Evolutionary conservation across 2,113 vertebrate species (phyloP).

Genomic region (Cyanocitta stelleri): DNA sequence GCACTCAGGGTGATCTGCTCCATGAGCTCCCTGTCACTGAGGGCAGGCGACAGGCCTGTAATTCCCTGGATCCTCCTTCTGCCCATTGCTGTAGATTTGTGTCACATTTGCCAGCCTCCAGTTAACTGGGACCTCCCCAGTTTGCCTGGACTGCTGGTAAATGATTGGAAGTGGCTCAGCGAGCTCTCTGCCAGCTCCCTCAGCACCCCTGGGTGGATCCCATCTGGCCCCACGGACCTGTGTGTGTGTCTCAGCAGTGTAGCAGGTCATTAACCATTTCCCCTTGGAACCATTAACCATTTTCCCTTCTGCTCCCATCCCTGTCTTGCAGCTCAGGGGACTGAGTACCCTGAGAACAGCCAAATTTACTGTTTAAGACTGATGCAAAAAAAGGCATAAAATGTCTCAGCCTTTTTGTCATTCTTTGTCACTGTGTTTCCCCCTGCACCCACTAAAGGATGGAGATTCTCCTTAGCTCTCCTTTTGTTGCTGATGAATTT

Average conservation of each 20-base stretch:
- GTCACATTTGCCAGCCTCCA: not conserved
- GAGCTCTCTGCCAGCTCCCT: not conserved
- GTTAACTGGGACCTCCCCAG: not conserved
- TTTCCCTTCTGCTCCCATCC: not conserved
- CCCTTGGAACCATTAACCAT: not conserved
- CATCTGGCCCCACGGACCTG: fast-evolving
- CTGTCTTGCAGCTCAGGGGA: not conserved
- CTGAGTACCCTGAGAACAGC: not conserved
- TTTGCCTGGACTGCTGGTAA: not conserved
- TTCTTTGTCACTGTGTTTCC: not conserved
- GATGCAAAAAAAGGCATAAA: not conserved
- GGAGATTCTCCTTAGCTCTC: not conserved
- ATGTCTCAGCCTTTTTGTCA: not conserved
- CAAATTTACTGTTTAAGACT: not conserved
- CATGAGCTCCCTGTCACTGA: not conserved
- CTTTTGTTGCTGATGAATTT: not conserved
- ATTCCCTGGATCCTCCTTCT: not conserved
- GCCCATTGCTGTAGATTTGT: not conserved
- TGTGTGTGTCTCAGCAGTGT: not conserved
- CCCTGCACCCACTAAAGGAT: not conserved
- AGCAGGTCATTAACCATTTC: not conserved
- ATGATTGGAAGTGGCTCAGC: not conserved
- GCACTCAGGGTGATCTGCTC: not conserved
- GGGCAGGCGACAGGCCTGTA: not conserved
- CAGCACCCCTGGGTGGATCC: not conserved